Conservation (phyloP, 64 coral and sea anemone genomes). For the Catalaphyllia jardinei region DNA sequence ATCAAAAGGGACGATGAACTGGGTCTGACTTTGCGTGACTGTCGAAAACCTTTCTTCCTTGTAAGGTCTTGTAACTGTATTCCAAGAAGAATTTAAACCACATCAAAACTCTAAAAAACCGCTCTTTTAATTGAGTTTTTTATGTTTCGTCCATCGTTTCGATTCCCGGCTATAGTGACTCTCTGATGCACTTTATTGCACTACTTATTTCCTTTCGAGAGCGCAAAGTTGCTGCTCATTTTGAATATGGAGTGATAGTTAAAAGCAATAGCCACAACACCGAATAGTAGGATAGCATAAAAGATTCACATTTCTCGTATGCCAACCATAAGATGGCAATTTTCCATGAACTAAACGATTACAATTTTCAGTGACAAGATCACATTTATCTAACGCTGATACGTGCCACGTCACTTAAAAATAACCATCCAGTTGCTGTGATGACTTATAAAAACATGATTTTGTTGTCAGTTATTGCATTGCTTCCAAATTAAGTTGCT, state of each 20-base stretch:
- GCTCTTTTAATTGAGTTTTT: background rate
- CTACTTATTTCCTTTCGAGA: background rate
- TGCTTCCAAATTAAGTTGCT: too few relatives aligned
- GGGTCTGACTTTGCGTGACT: conserved; percentile 2
- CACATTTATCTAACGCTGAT: too few relatives aligned
- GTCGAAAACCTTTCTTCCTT: background rate
- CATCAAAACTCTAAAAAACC: background rate
- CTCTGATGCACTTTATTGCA: background rate
- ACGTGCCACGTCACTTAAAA: too few relatives aligned
- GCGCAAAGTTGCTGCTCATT: background rate
- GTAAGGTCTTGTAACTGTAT: background rate
- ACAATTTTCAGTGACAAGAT: too few relatives aligned
- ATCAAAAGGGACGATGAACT: background rate
- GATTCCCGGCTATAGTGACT: conserved; percentile 1
- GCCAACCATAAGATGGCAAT: background rate
- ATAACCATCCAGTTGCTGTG: too few relatives aligned
- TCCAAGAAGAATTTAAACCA: background rate
- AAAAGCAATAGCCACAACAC: background rate
- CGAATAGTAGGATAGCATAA: background rate
- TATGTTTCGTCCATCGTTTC: background rate
- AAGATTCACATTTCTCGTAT: background rate
- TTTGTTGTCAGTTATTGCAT: too few relatives aligned
- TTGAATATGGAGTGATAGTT: conserved; percentile 2
- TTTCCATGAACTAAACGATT: background rate
- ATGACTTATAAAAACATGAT: too few relatives aligned